These are phyloP conservation scores for Drosophila subquinaria DNA, from an alignment of 2,888 invertebrate species.

Conservation along the genomic window DNA sequence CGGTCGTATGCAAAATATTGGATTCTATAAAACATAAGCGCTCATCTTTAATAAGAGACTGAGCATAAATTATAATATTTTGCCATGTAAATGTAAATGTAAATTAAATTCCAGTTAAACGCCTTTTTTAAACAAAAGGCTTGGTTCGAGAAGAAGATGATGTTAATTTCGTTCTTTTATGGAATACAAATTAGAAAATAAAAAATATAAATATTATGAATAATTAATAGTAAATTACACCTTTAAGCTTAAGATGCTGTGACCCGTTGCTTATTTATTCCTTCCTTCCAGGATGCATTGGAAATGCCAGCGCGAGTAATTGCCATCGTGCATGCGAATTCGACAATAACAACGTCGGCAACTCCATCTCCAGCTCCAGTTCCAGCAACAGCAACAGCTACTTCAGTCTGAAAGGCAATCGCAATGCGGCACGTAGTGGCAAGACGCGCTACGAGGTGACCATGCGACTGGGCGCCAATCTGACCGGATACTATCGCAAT, in stretches of 20 bases:
- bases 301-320: constrained; percentile 75
- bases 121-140: too few relatives aligned
- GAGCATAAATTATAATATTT: background rate
- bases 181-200: too few relatives aligned
- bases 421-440: constrained; percentile 81
- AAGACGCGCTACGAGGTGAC: constrained; percentile 85
- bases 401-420: constrained; percentile 60
- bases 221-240: too few relatives aligned
- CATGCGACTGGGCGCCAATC: constrained; percentile 84
- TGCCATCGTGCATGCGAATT: constrained; percentile 84
- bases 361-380: background rate
- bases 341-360: constrained; percentile 45
- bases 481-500: constrained; percentile 83
- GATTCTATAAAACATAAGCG: background rate
- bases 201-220: too few relatives aligned
- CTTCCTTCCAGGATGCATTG: constrained; percentile 76
- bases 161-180: too few relatives aligned
- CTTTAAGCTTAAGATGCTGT: background rate
- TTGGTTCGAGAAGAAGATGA: too few relatives aligned
- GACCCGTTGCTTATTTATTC: background rate
- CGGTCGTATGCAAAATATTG: background rate
- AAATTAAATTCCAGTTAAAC: too few relatives aligned
- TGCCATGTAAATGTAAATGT: background rate
- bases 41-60: background rate
- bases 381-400: constrained; percentile 24